Evolutionary conservation across 2,113 vertebrate genomes (phyloP), one percentile per base, ranked within the genome.

Genomic region (Sinocyclocheilus grahami): DNA sequence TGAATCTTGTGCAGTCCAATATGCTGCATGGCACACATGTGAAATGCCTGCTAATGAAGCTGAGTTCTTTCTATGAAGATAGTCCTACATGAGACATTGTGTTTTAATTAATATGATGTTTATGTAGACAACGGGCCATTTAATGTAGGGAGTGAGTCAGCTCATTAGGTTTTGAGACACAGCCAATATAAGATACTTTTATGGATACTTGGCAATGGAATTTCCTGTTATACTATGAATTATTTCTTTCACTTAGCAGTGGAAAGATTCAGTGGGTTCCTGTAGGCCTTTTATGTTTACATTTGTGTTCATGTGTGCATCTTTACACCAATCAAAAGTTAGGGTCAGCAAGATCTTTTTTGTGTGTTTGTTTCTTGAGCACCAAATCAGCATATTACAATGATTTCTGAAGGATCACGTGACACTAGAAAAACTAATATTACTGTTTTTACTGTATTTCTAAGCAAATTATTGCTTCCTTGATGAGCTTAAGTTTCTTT

Each of bases 71-170:
- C 42, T 75, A 76, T 76, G 42, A 76, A 51, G n/a, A 27, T 51
- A 6, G 0, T 76, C 74, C 24, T 16, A 51, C 51, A 48, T 16
- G 12, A 48, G 22, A 48, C 42, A 48, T 51, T 48, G 39, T 76
- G 74, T 48, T 51, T 76, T 76, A 76, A 76, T 76, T 76, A 76
- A 76, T 16, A 76, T 16, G n/a, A n/a, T 27, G 42, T 76, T 76
- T 27, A 48, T 75, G 22, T 24, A 76, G 72, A 76, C 72, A 16
- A 51, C 13, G 3, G 42, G n/a, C n/a, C 42, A 76, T 76, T 51
- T 48, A 76, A 76, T 76, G 42, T 27, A 76, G 42, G 16, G 5
- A 76, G 72, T 76, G 72, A 48, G n/a, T 51, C 74, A 76, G 42
- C 42, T 76, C 74, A 76, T 76, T 76, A 76, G 46, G n/a, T 76